Conservation (phyloP, 2,888 invertebrate species). For the Hetaerina titia region DNA sequence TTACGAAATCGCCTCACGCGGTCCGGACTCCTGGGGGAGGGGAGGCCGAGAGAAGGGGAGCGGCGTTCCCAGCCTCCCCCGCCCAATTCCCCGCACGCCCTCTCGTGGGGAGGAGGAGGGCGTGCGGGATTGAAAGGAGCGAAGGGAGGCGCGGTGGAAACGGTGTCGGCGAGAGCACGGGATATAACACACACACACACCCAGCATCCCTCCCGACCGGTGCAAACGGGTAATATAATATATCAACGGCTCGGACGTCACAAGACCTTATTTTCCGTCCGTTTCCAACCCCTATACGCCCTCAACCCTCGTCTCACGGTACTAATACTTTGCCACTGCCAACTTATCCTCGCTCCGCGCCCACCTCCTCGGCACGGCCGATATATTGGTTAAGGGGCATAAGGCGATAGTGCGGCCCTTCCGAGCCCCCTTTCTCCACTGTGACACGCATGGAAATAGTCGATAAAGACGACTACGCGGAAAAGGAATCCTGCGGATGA, state of each 20-base stretch:
- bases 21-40: background rate
- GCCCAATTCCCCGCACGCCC: background rate
- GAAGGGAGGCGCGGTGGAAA: background rate
- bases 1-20: constrained; percentile 1
- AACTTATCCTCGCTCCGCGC: background rate
- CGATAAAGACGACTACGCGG: constrained; percentile 37
- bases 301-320: background rate
- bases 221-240: constrained; percentile 37
- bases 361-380: background rate
- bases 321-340: background rate
- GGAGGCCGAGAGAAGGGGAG: no score
- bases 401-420: background rate
- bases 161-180: background rate
- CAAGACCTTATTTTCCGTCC: constrained; percentile 55
- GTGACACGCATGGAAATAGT: constrained; percentile 60
- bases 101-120: background rate
- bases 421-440: background rate
- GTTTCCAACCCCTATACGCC: background rate
- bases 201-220: background rate
- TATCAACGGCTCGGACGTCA: constrained; percentile 13
- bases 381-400: constrained; percentile 5
- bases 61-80: background rate
- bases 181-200: background rate
- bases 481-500: background rate
- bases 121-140: background rate